A percentile compares a stretch with the other conserved stretches of the same genome.
Conservation (phyloP, 2,113 vertebrate species). For the Penelope pileata region DNA sequence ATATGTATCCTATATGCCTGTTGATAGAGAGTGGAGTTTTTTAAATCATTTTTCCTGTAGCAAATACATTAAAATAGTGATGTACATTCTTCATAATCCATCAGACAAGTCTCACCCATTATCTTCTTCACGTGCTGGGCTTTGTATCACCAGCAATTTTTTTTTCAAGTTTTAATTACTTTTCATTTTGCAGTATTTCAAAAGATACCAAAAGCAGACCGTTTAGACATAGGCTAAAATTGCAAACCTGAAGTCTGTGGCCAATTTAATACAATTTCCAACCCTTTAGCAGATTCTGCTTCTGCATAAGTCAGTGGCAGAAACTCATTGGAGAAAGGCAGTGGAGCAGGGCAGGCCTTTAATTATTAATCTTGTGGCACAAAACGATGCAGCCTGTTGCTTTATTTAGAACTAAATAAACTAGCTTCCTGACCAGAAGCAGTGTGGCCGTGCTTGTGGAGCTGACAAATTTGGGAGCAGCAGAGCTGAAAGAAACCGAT, state of each 20-base stretch:
- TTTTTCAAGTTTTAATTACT: background rate
- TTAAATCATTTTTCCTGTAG: background rate
- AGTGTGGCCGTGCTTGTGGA: accelerated
- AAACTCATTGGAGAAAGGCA: background rate
- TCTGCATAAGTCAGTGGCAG: background rate
- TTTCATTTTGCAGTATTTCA: background rate
- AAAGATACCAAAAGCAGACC: background rate
- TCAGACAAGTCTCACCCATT: background rate
- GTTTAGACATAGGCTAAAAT: background rate
- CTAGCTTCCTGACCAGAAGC: background rate
- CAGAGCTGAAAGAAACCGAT: background rate
- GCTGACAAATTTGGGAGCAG: background rate
- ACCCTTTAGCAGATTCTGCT: background rate
- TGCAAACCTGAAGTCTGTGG: background rate
- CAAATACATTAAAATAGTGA: background rate
- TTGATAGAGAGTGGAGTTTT: background rate
- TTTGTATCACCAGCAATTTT: background rate
- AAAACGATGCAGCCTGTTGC: background rate
- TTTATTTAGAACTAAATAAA: background rate
- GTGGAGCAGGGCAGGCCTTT: background rate
- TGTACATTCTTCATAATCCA: background rate
- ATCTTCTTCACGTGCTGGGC: accelerated
- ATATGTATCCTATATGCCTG: background rate
- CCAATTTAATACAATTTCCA: background rate
- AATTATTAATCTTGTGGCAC: background rate